Percentiles rank a stretch among this genome's conserved stretches.
Evolutionary conservation across 2,888 invertebrate genomes (phyloP).

Genomic region (Heteromyza rotundicornis): DNA sequence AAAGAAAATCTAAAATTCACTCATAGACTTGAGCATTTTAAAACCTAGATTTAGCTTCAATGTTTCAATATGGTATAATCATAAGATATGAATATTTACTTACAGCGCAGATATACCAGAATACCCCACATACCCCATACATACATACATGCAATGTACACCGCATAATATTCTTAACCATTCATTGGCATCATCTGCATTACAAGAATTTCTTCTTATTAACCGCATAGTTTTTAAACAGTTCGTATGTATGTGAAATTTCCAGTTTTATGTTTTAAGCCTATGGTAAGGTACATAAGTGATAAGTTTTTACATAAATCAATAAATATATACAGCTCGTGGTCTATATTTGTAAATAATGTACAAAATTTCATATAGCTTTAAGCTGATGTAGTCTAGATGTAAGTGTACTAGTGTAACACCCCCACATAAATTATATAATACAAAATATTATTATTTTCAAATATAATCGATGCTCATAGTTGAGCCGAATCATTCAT

Average conservation of each 20-base stretch:
- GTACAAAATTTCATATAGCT: slow-evolving; percentile 54
- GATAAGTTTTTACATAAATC: neutral
- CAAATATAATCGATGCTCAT: too few species aligned
- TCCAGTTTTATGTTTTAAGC: neutral
- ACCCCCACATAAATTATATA: slow-evolving; percentile 9
- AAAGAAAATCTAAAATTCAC: too few species aligned
- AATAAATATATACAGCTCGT: neutral
- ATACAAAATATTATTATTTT: too few species aligned
- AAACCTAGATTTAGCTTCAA: slow-evolving; percentile 45
- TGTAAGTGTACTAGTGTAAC: neutral
- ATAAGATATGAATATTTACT: neutral
- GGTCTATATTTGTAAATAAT: slow-evolving; percentile 48
- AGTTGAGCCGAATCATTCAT: too few species aligned
- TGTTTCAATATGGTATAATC: neutral
- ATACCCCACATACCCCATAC: neutral
- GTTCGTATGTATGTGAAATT: neutral
- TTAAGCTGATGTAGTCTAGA: slow-evolving; percentile 33
- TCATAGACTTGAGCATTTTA: slow-evolving; percentile 55
- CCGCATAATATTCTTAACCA: neutral
- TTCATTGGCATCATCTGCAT: too few species aligned
- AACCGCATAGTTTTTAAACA: neutral
- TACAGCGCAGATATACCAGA: neutral
- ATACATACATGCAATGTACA: neutral
- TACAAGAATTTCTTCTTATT: too few species aligned
- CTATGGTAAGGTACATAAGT: neutral